Evolutionary conservation across 1,140 invertebrate species (phyloP).

Genomic region (Camponotus vicinus): DNA sequence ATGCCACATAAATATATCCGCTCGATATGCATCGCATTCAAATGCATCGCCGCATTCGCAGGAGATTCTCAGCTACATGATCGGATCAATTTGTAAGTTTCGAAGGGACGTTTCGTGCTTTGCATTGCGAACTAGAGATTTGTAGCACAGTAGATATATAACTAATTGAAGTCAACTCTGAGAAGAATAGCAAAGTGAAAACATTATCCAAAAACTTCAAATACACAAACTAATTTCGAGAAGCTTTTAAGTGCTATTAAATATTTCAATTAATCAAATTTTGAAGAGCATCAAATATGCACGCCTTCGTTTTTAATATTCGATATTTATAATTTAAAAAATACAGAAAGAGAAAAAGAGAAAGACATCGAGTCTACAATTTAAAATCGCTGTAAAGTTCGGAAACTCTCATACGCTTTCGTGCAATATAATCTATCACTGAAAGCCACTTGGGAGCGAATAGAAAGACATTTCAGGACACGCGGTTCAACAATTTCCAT

Average conservation of each 20-base stretch:
- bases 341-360: too few relatives aligned
- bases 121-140: conserved; percentile 47
- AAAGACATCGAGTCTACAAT: background rate
- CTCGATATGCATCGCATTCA: conserved; percentile 22
- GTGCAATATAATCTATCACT: background rate
- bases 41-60: conserved; percentile 14
- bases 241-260: background rate
- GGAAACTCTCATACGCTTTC: background rate
- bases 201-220: background rate
- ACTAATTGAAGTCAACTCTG: conserved; percentile 15
- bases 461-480: conserved; percentile 32
- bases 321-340: too few relatives aligned
- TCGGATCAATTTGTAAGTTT: conserved; percentile 60
- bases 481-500: conserved; percentile 41
- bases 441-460: background rate
- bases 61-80: conserved; percentile 29
- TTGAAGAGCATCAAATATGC: background rate
- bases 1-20: conserved; percentile 48
- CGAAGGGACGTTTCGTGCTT: conserved; percentile 42
- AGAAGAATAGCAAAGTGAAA: background rate
- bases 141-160: conserved; percentile 16
- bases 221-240: background rate
- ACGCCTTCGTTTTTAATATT: too few relatives aligned
- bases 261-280: conserved; percentile 7
- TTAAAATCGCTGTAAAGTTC: background rate